These are phyloP conservation scores for Drosophila tropicalis DNA, from an alignment of 1,140 invertebrate genomes.

Conservation along the genomic window DNA sequence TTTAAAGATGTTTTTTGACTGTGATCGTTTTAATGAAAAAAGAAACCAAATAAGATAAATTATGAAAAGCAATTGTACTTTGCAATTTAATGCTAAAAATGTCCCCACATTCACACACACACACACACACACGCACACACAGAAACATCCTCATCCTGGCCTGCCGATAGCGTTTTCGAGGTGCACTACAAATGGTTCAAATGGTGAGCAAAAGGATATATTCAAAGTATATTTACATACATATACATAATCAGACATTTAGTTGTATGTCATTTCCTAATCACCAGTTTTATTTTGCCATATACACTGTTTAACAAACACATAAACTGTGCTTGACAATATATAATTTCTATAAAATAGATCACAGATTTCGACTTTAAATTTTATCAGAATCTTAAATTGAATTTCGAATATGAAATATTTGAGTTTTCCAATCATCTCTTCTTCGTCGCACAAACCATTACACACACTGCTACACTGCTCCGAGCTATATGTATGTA, in stretches of 20 bases:
- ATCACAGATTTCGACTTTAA: not conserved
- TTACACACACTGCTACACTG: not conserved
- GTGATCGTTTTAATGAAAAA: conserved; percentile 76
- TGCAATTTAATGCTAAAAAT: conserved; percentile 41
- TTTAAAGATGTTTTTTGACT: conserved; percentile 76
- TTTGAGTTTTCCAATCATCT: conserved; percentile 13
- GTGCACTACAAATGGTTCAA: not conserved
- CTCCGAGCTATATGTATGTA: conserved; percentile 24
- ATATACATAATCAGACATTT: not conserved
- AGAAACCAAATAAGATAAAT: conserved; percentile 45
- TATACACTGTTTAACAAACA: conserved; percentile 23
- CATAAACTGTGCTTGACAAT: conserved; percentile 71
- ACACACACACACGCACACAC: not conserved
- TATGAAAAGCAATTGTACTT: conserved; percentile 65
- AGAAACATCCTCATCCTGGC: not conserved
- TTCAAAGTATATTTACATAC: not conserved
- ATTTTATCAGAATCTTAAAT: conserved; percentile 7
- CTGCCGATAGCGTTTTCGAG: not conserved
- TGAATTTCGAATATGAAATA: not conserved
- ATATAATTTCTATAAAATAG: conserved; percentile 63
- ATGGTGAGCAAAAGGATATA: not conserved
- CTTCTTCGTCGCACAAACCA: conserved; percentile 2
- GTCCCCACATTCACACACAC: conserved; percentile 34
- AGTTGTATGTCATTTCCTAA: not conserved
- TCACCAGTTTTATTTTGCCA: conserved; percentile 21